Evolutionary conservation across 2,888 invertebrate genomes (phyloP).

Genomic region (Eurytoma adleriae): DNA sequence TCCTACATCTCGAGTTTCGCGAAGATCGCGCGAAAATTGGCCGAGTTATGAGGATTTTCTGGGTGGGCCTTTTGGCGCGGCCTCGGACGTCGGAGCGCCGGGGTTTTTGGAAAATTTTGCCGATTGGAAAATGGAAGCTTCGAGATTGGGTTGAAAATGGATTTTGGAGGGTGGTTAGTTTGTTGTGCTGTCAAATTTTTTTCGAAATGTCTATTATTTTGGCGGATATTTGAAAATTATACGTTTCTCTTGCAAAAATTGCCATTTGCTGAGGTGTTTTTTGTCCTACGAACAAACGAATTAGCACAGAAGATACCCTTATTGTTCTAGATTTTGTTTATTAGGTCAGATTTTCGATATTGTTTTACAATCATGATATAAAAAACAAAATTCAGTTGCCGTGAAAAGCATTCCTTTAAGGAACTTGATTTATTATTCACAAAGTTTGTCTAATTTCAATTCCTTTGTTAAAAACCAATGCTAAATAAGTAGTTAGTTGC

Average conservation of each 20-base stretch:
- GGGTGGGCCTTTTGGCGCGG: not conserved
- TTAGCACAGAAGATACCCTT: not conserved
- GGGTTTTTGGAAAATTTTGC: conserved; percentile 7
- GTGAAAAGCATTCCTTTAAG: not conserved
- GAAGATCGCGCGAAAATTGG: not conserved
- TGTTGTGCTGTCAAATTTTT: conserved; percentile 10
- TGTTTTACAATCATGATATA: not conserved
- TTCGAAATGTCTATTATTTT: not conserved
- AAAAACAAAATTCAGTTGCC: not conserved
- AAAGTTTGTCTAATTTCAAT: not conserved
- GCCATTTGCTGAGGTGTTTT: not conserved
- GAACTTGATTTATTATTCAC: not conserved
- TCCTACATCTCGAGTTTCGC: conserved; percentile 53
- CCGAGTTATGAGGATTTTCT: conserved; percentile 39
- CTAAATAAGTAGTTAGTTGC: not conserved
- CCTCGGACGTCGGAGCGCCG: too few species aligned
- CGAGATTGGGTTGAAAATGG: not conserved
- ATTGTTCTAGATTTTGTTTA: not conserved
- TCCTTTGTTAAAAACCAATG: not conserved
- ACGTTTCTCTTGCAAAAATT: not conserved
- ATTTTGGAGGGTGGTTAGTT: conserved; percentile 10
- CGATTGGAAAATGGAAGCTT: not conserved
- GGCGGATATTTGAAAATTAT: not conserved
- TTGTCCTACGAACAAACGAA: not conserved
- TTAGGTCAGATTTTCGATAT: not conserved